A percentile compares a stretch with the other conserved stretches of the same genome.
Conservation (phyloP, 2,888 invertebrate genomes). For the Limnephilus marmoratus region DNA sequence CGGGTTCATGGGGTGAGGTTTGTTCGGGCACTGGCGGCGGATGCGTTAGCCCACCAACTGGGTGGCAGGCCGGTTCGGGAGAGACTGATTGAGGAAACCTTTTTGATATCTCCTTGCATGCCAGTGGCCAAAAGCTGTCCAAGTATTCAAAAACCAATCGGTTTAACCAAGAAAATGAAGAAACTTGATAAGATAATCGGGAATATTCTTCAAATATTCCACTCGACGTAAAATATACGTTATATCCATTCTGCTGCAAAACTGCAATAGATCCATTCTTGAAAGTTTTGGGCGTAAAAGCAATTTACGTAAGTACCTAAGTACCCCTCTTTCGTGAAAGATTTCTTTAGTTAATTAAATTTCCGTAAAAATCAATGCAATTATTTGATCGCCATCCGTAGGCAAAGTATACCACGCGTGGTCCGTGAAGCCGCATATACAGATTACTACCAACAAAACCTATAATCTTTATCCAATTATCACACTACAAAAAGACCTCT, state of each 20-base stretch:
- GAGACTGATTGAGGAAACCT: too few species aligned
- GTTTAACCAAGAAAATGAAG: too few species aligned
- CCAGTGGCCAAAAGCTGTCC: too few species aligned
- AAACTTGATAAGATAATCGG: too few species aligned
- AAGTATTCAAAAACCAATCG: too few species aligned
- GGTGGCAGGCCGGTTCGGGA: too few species aligned
- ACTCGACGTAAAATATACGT: too few species aligned
- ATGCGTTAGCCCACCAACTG: too few species aligned
- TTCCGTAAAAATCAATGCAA: not conserved
- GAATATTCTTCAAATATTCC: too few species aligned
- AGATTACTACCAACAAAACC: conserved; percentile 48
- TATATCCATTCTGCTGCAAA: not conserved
- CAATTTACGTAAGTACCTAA: not conserved
- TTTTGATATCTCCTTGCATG: too few species aligned
- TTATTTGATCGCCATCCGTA: not conserved
- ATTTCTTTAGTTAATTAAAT: not conserved
- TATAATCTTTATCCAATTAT: conserved; percentile 63
- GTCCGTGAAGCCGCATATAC: conserved; percentile 6
- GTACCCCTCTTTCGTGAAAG: not conserved
- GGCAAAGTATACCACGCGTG: conserved; percentile 55
- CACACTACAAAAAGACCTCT: conserved; percentile 61
- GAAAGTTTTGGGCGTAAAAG: not conserved
- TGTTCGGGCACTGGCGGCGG: too few species aligned
- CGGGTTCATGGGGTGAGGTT: too few species aligned
- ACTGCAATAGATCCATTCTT: not conserved